Percentiles rank a stretch among this genome's conserved stretches.
These are phyloP conservation scores for Apaloderma vittatum DNA, from an alignment of 2,113 vertebrate species.

Conservation along the genomic window DNA sequence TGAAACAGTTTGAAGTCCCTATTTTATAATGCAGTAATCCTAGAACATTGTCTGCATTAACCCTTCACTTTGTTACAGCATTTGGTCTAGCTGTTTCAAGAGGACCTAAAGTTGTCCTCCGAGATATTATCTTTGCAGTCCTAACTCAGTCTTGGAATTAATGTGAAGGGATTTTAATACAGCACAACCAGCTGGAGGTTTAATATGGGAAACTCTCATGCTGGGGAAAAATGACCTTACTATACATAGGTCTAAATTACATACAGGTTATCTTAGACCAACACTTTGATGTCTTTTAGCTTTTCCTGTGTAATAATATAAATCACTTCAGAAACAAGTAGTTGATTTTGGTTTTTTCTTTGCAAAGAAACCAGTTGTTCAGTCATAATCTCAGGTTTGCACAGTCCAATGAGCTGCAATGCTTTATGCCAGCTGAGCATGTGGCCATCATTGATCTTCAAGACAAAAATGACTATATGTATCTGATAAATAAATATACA, in stretches of 20 bases:
- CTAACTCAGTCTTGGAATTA: neutral
- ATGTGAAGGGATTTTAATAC: neutral
- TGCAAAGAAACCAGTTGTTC: neutral
- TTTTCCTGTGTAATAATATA: neutral
- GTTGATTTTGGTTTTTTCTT: neutral
- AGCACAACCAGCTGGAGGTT: neutral
- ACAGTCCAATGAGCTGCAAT: neutral
- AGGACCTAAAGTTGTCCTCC: neutral
- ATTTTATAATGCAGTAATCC: neutral
- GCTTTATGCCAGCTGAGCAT: neutral
- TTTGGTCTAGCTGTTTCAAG: neutral
- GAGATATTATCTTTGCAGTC: neutral
- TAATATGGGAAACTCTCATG: neutral
- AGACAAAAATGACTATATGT: constrained; percentile 14
- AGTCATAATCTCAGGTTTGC: neutral
- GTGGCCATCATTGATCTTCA: neutral
- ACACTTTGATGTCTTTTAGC: neutral
- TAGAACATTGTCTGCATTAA: neutral
- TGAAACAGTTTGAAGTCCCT: neutral
- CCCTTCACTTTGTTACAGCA: neutral
- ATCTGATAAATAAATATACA: neutral
- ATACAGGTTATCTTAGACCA: neutral
- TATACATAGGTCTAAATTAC: neutral
- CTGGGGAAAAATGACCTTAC: neutral
- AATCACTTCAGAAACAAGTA: neutral